A percentile compares a stretch with the other conserved stretches of the same genome.
Conservation (phyloP, 2,888 invertebrate genomes). For the Cantharis rustica region DNA sequence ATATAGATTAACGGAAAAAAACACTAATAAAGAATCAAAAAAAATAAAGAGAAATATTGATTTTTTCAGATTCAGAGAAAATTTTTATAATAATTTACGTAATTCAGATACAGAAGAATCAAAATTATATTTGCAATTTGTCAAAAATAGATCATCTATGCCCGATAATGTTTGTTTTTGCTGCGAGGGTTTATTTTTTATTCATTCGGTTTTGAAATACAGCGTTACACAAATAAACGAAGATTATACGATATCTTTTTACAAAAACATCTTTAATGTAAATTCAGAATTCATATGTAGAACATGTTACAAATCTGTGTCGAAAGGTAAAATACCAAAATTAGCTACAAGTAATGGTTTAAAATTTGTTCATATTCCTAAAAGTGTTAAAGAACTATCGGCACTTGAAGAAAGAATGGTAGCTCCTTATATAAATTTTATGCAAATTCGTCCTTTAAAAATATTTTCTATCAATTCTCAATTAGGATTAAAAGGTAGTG, state of each 20-base stretch:
- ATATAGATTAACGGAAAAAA: too few relatives aligned
- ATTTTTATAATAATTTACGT: too few relatives aligned
- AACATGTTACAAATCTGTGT: constrained; percentile 7
- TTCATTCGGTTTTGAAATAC: background rate
- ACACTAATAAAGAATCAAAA: too few relatives aligned
- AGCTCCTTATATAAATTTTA: constrained; percentile 38
- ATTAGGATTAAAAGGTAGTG: constrained; percentile 41
- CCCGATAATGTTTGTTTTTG: background rate
- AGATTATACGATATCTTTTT: background rate
- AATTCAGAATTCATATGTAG: background rate
- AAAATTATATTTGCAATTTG: background rate
- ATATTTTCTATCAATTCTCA: constrained; percentile 41
- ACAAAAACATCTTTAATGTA: too few relatives aligned
- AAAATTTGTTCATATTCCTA: constrained; percentile 33
- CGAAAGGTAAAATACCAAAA: background rate
- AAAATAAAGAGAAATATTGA: too few relatives aligned
- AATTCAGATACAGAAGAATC: too few relatives aligned
- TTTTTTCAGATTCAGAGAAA: too few relatives aligned
- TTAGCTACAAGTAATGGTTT: constrained; percentile 19
- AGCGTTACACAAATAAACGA: background rate
- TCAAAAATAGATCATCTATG: background rate
- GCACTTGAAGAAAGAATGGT: constrained; percentile 43
- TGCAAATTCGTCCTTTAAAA: constrained; percentile 45
- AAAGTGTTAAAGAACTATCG: constrained; percentile 33
- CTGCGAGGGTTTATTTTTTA: background rate